Evolutionary conservation across 2,888 invertebrate genomes (phyloP), one percentile per base, ranked within the genome.

Genomic region (Amblyjoppa fuscipennis): DNA sequence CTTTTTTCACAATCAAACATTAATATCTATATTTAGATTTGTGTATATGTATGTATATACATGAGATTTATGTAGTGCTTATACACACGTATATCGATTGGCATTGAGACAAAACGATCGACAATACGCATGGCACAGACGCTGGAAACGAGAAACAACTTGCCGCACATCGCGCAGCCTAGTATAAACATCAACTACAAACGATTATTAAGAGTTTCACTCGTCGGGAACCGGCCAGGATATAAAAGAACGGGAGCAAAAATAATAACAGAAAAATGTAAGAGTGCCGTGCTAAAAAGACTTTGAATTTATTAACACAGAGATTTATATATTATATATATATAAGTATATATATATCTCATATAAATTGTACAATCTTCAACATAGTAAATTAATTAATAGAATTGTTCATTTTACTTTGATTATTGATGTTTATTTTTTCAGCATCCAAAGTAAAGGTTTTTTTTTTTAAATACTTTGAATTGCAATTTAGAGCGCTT

Each of bases 241-340:
- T 80, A 45, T 31, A 13, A 75, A 76, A 76, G 87, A 89, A 81
- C 86, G 68, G 92, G 90, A 88, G 77, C 88, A 88, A 92, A 91
- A 90, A 89, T 90, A 89, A 91, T 91, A 91, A 90, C 87, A 87
- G 16, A 89, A 80, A 90, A 88, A 88, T 89, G 88, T 88, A 89
- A 91, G 89, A 89, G 81, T 31, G 61, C 34, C 83, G 89, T 89
- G 87, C 90, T 90, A 92, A 92, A 45, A 90, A 92, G 90, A 91
- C 88, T 92, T 89, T 89, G 90, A 88, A 91, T 92, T 92, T 92
- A 92, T 92, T 92, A 90, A 92, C 89, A 92, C 88, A 91, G 86
- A 87, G 87, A 89, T 87, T 9, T 41, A 41, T 41, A 41, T 9
- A 11, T 41, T 38, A 38, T 9, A 38, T 38, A 38, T 38, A 38